Conservation (phyloP, 2,888 invertebrate species). For the Dasypogon diadema region DNA sequence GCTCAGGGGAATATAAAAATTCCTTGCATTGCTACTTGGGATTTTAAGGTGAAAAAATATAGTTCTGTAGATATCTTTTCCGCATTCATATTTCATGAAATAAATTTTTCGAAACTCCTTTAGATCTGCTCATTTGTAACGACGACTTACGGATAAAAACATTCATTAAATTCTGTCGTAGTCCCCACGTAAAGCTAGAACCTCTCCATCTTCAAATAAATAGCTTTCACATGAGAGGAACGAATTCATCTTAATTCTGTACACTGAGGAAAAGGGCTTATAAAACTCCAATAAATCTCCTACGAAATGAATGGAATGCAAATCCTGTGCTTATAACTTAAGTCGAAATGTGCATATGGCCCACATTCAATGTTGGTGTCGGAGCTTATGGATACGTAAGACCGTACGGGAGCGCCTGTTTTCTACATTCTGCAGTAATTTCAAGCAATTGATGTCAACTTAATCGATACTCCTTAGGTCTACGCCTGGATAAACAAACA, state of each 20-base stretch:
- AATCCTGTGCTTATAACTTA: constrained; percentile 31
- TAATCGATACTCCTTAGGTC: constrained; percentile 40
- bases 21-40: neutral
- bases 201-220: too few relatives aligned
- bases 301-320: constrained; percentile 35
- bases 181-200: too few relatives aligned
- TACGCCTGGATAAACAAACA: neutral
- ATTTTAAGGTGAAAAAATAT: too few relatives aligned
- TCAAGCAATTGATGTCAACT: constrained; percentile 36
- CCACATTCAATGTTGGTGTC: constrained; percentile 8
- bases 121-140: too few relatives aligned
- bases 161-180: too few relatives aligned
- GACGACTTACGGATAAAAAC: too few relatives aligned
- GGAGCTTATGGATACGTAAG: neutral
- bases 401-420: neutral
- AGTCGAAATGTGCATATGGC: constrained; percentile 4
- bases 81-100: too few relatives aligned
- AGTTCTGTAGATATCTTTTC: too few relatives aligned
- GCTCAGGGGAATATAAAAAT: neutral
- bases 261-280: too few relatives aligned
- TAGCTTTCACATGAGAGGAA: too few relatives aligned
- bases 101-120: too few relatives aligned
- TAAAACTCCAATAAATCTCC: constrained; percentile 20
- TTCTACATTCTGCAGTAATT: constrained; percentile 28
- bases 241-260: too few relatives aligned